Evolutionary conservation across 2,797 vertebrate genomes (phyloP), one percentile per base, ranked within the genome.

Genomic region (Chaetophractus vellerosus): DNA sequence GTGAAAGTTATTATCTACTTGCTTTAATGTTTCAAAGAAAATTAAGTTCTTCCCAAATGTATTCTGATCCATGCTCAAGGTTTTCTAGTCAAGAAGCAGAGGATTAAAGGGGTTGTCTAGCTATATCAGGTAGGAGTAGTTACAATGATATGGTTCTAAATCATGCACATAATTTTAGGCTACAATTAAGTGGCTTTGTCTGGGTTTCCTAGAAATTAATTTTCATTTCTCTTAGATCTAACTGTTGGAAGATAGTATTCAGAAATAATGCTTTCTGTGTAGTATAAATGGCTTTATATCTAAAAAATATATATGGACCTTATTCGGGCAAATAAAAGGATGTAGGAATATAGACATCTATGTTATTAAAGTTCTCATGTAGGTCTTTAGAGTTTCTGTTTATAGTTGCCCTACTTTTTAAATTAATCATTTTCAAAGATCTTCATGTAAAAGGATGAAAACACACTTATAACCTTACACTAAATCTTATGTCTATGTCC

Each of bases 371-470:
- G 9, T 89, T 95, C 18, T 24, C 61, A 50, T 79, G 41, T 41
- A 79, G 36, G 3, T 71, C 50, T 90, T 52, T 87, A 24, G 88
- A 84, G 55, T 92, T 59, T 94, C 50, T 83, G 3, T 36, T 91
- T 89, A 66, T 80, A 86, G 89, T 33, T 78, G 26, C 5, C 28
- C 5, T 90, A 23, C 11, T 64, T 86, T 83, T 63, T 1, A 23
- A 92, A 75, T 90, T 80, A 78, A 79, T 92, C 14, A 36, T 83
- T 78, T 79, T 36, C 24, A 89, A 93, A 55, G 41, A 50, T 74
- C 52, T 91, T 88, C 55, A 71, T 1, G 0, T 52, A 96, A 79
- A 90, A 79, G 61, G 28, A 75, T 69, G 19, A 91, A 91, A 90
- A 79, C 19, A 63, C 11, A 80, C 4, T 72, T 24, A 19, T 21